phyloP scores from a whole-genome alignment of 2,797 vertebrate species.

The Monodelphis domestica region DNA sequence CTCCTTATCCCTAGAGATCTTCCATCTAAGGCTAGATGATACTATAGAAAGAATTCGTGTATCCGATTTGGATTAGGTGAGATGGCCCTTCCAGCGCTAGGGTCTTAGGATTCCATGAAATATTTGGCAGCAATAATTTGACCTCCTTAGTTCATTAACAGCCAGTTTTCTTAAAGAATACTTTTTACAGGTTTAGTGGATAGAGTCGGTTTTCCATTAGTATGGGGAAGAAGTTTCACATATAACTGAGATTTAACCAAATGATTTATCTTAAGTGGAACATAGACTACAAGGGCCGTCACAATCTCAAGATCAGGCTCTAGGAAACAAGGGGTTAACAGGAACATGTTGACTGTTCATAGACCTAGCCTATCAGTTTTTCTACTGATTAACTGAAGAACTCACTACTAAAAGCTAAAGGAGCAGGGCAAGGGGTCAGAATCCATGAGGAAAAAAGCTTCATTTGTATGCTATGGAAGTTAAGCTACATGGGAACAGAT shows the following conservation, averaged over 20 bases:
- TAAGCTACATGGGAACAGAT: background rate
- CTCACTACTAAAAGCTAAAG: background rate
- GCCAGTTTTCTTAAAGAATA: background rate
- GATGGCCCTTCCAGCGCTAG: background rate
- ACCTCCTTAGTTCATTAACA: background rate
- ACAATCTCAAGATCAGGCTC: background rate
- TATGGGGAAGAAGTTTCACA: background rate
- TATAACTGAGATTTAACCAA: background rate
- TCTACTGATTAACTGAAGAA: background rate
- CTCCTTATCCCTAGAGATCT: background rate
- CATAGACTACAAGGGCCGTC: background rate
- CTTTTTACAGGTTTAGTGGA: background rate
- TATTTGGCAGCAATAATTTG: background rate
- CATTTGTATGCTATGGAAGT: background rate
- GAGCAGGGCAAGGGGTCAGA: background rate
- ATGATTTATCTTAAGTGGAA: background rate
- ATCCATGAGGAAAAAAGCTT: background rate
- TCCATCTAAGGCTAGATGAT: background rate
- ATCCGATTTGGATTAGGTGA: background rate
- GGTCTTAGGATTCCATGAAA: background rate
- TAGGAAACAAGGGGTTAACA: background rate
- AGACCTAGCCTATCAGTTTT: background rate
- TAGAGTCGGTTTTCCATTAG: background rate
- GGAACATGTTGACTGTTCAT: background rate
- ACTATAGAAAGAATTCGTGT: background rate